A percentile compares a stretch with the other conserved stretches of the same genome.
phyloP scores from a whole-genome alignment of 2,113 vertebrate genomes.

The Arothron firmamentum region DNA sequence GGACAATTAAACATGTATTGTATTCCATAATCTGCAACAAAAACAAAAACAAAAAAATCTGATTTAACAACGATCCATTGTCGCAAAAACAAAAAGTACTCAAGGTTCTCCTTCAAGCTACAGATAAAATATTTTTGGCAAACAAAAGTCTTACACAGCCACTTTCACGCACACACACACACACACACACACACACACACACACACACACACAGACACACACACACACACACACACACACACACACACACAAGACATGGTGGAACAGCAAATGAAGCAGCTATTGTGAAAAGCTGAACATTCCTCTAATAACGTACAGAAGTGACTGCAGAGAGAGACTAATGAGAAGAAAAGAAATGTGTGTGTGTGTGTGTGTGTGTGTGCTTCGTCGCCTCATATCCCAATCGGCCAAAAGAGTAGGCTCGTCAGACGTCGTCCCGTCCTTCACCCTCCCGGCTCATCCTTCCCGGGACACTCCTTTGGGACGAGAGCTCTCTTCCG shows the following conservation, averaged over 20 bases:
- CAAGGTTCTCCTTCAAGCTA: background rate
- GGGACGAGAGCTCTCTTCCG: too few species aligned
- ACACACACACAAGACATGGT: slow-evolving; percentile 1
- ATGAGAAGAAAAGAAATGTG: slow-evolving; percentile 25
- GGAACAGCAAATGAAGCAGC: slow-evolving; percentile 19
- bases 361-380: too few species aligned
- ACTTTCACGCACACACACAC: background rate
- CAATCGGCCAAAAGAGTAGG: too few species aligned
- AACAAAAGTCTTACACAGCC: background rate
- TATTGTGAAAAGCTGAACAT: slow-evolving; percentile 13
- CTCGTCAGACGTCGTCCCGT: too few species aligned
- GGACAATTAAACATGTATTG: too few species aligned
- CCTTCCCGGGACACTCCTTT: too few species aligned
- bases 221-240: too few species aligned
- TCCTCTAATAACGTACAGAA: slow-evolving; percentile 34
- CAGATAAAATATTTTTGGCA: slow-evolving; percentile 1
- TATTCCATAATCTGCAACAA: background rate
- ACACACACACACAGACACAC: background rate
- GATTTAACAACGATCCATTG: background rate
- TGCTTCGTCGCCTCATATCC: too few species aligned
- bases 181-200: background rate
- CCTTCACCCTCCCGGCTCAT: too few species aligned
- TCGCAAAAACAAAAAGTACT: background rate
- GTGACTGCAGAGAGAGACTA: slow-evolving; percentile 20
- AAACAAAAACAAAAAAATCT: background rate